Base-by-base conservation (phyloP, 1,140 invertebrate genomes). In the Scaptomyza pallida region DNA sequence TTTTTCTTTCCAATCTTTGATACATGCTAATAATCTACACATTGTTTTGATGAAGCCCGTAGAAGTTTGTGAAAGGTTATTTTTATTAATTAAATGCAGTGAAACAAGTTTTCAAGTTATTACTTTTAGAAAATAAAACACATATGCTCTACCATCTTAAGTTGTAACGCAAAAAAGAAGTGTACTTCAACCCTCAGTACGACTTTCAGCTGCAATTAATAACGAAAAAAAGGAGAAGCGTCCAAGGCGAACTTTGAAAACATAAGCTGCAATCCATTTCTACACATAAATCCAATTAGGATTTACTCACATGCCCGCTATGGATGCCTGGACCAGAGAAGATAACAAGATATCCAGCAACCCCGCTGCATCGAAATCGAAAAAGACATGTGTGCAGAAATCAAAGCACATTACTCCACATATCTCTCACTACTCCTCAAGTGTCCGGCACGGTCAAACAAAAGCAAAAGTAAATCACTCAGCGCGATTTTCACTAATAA, bases 231-330 rank as follows among this genome's bases (percentile, higher is more conserved):
- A n/a, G n/a, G n/a, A n/a, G n/a, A n/a, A n/a, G n/a, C n/a, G 40
- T 2, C 23, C 23, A 12, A 35, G 1, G 33, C 30, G 33, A 35
- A 35, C 21, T 86, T 48, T 60, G 45, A 72, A 60, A 69, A 68
- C 78, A 78, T 88, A 78, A 88, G 83, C 83, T 72, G 65, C 78
- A 88, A 88, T 88, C 78, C 75, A 78, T 81, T 88, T 72, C 68
- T 79, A 89, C 83, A 89, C 79, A 89, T 89, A 89, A 89, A 89
- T 89, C 83, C 83, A 89, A 89, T 89, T 89, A 89, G 79, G 83
- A 89, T 89, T 89, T 88, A 63, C 61, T 60, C 62, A 33, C 56
- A 77, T 64, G 61, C 77, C 75, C 81, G 78, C 35, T 44, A 37
- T 48, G 54, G 52, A 33, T 47, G 83, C 52, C 82, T 89, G 82